Percentiles rank a stretch among this genome's conserved stretches.
These are phyloP conservation scores for Aquatica leii DNA, from an alignment of 2,888 invertebrate species.

Conservation along the genomic window DNA sequence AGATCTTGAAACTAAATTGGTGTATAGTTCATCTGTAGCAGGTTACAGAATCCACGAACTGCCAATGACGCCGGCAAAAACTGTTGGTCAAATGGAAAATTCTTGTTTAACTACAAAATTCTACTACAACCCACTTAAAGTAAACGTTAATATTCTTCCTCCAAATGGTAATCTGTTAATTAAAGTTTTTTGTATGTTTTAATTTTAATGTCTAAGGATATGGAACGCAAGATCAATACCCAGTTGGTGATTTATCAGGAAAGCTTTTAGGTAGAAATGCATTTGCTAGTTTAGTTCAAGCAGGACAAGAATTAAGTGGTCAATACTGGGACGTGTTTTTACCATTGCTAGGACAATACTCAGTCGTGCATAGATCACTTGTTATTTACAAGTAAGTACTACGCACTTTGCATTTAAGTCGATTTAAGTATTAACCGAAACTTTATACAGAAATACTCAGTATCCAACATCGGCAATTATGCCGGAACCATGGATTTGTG, in stretches of 20 bases:
- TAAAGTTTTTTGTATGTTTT: too few species aligned
- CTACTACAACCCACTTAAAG: slow-evolving; percentile 78
- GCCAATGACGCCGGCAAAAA: slow-evolving; percentile 68
- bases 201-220: slow-evolving; percentile 61
- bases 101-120: slow-evolving; percentile 76
- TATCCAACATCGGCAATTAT: slow-evolving; percentile 59
- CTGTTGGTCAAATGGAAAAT: slow-evolving; percentile 60
- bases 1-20: slow-evolving; percentile 73
- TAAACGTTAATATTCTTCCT: slow-evolving; percentile 67
- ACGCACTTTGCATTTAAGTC: too few species aligned
- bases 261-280: slow-evolving; percentile 80
- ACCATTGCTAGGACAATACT: slow-evolving; percentile 81
- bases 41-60: slow-evolving; percentile 76
- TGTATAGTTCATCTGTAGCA: slow-evolving; percentile 77
- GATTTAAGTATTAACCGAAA: too few species aligned
- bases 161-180: slow-evolving; percentile 66
- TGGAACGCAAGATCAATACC: slow-evolving; percentile 90
- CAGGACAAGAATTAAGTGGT: slow-evolving; percentile 77
- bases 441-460: slow-evolving; percentile 63
- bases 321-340: slow-evolving; percentile 85
- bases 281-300: slow-evolving; percentile 73
- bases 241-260: slow-evolving; percentile 88
- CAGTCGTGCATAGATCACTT: slow-evolving; percentile 82
- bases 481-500: slow-evolving; percentile 69
- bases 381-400: slow-evolving; percentile 74